Evolutionary conservation across 2,888 invertebrate species (phyloP).

Genomic region (Galeopsomyia nigrocyanea): DNA sequence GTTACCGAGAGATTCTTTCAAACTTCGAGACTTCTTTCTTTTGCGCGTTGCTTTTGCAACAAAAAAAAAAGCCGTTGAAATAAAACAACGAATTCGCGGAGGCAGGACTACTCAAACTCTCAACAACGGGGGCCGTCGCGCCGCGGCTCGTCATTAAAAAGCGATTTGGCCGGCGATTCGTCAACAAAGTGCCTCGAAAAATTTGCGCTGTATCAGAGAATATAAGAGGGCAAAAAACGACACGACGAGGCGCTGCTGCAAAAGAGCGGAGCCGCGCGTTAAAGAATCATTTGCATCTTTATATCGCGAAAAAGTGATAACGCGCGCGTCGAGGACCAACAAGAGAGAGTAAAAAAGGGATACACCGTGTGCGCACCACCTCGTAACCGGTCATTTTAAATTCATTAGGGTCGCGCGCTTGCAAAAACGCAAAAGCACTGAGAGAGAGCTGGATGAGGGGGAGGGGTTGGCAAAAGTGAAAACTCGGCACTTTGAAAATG

Average conservation of each 20-base stretch:
- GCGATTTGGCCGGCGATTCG: constrained; percentile 38
- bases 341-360: constrained; percentile 39
- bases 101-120: constrained; percentile 24
- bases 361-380: constrained; percentile 12
- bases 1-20: no score
- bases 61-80: no score
- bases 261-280: constrained; percentile 16
- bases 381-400: constrained; percentile 60
- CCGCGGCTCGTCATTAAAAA: constrained; percentile 39
- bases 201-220: constrained; percentile 9
- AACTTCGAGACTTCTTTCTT: no score
- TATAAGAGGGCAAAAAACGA: constrained; percentile 27
- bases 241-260: constrained; percentile 4
- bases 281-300: constrained; percentile 56
- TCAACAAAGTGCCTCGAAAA: constrained; percentile 23
- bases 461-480: constrained; percentile 21
- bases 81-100: no score
- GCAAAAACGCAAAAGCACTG: not conserved
- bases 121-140: constrained; percentile 1
- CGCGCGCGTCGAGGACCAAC: constrained; percentile 37
- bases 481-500: constrained; percentile 13
- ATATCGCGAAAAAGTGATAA: constrained; percentile 40
- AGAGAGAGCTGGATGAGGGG: no score
- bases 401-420: constrained; percentile 56
- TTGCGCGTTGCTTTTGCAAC: no score